phyloP scores from a whole-genome alignment of 2,113 vertebrate genomes.

The Poeciliopsis prolifica region DNA sequence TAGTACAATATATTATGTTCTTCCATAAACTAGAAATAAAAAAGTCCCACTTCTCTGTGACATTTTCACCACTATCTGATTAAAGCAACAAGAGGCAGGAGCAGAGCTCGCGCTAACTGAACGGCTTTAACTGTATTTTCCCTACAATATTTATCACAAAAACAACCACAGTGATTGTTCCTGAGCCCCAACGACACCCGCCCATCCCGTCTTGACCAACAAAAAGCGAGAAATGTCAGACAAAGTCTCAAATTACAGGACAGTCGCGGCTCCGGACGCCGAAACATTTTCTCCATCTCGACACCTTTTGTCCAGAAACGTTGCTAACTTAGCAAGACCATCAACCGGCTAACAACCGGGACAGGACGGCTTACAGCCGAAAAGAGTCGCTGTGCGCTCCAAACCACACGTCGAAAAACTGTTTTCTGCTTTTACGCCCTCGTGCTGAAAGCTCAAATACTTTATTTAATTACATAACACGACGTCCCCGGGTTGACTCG shows the following conservation, averaged over 20 bases:
- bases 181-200: not conserved
- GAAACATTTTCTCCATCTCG: not conserved
- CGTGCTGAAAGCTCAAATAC: constrained; percentile 4
- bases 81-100: too few relatives aligned
- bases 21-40: too few relatives aligned
- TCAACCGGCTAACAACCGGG: not conserved
- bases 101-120: too few relatives aligned
- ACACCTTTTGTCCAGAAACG: not conserved
- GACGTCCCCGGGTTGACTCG: not conserved
- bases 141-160: not conserved
- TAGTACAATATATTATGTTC: too few relatives aligned
- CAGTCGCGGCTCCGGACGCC: not conserved
- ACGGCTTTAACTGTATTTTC: not conserved
- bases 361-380: not conserved
- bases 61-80: too few relatives aligned
- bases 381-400: not conserved
- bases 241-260: not conserved
- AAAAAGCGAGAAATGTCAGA: not conserved
- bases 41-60: too few relatives aligned
- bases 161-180: not conserved
- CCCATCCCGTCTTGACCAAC: not conserved
- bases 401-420: not conserved
- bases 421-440: not conserved
- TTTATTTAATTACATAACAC: constrained; percentile 9
- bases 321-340: constrained; percentile 6